Evolutionary conservation across 2,797 vertebrate genomes (phyloP).

Genomic region (Hozukius guyotensis): DNA sequence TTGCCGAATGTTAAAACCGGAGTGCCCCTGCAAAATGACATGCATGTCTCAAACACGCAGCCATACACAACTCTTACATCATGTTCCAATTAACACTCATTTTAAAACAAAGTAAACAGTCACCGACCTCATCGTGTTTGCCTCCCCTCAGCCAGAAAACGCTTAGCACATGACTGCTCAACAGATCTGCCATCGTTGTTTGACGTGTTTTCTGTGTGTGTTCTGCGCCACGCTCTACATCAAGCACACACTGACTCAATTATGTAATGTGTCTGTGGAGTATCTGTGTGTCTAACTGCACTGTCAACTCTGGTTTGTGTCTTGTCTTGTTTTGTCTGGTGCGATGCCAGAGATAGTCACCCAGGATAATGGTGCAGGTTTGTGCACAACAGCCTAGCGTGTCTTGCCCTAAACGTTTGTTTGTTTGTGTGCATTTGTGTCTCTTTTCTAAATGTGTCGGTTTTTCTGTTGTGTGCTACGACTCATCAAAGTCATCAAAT

Average conservation of each 20-base stretch:
- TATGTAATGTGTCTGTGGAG: conserved; percentile 45
- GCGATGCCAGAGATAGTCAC: conserved; percentile 79
- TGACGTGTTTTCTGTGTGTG: conserved; percentile 42
- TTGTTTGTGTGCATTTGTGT: conserved; percentile 42
- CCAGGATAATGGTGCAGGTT: conserved; percentile 86
- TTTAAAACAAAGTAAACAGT: neutral
- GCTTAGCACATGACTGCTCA: conserved; percentile 36
- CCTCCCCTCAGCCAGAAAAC: conserved; percentile 20
- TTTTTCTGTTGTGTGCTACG: conserved; percentile 17
- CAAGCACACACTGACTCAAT: conserved; percentile 31
- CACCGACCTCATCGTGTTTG: conserved; percentile 32
- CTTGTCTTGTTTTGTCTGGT: conserved; percentile 72
- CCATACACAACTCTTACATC: conserved; percentile 3
- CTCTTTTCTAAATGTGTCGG: conserved; percentile 23
- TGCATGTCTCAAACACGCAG: conserved; percentile 29
- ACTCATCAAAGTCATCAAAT: conserved; percentile 11
- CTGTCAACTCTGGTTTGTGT: conserved; percentile 73
- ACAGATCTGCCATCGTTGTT: conserved; percentile 30
- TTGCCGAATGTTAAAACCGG: conserved; percentile 40
- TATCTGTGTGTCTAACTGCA: conserved; percentile 70
- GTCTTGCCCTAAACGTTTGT: conserved; percentile 53
- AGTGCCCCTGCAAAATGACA: conserved; percentile 11
- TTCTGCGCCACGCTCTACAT: conserved; percentile 24
- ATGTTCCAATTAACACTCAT: conserved; percentile 24
- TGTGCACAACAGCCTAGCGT: conserved; percentile 76